These are phyloP conservation scores for Phocoena sinus DNA, from an alignment of 2,113 vertebrate species.

Conservation along the genomic window DNA sequence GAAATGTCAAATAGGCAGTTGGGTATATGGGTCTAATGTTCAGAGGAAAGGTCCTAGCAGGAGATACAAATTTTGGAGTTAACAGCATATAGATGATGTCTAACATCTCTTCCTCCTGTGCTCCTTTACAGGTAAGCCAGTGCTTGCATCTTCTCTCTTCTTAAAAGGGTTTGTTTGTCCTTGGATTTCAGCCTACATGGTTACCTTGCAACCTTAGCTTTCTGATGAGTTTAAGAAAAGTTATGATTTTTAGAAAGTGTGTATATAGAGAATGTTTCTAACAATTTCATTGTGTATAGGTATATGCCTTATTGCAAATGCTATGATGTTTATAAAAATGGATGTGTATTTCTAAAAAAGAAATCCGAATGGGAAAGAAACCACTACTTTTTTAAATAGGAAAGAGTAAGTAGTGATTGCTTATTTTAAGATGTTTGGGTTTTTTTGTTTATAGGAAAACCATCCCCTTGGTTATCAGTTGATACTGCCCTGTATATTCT, in stretches of 20 bases:
- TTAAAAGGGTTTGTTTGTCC: neutral
- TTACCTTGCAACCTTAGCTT: neutral
- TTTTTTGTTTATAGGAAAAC: slow-evolving; percentile 78
- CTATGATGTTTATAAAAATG: slow-evolving; percentile 9
- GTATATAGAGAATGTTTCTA: neutral
- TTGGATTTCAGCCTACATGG: neutral
- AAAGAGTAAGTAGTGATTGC: neutral
- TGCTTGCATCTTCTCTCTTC: neutral
- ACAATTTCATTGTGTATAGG: neutral
- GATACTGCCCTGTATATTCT: slow-evolving; percentile 89
- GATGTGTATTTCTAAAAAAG: neutral
- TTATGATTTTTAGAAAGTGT: neutral
- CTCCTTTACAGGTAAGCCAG: neutral
- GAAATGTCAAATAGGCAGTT: neutral
- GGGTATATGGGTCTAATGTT: neutral
- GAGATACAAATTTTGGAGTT: neutral
- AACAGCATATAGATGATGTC: neutral
- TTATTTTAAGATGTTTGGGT: neutral
- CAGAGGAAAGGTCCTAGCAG: neutral
- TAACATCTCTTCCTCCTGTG: neutral
- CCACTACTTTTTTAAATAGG: neutral
- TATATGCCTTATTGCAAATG: slow-evolving; percentile 6
- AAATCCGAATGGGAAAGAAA: neutral
- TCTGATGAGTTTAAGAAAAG: neutral
- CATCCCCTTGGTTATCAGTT: slow-evolving; percentile 85